Conservation (phyloP, 2,797 vertebrate species). For the Zalophus californianus region DNA sequence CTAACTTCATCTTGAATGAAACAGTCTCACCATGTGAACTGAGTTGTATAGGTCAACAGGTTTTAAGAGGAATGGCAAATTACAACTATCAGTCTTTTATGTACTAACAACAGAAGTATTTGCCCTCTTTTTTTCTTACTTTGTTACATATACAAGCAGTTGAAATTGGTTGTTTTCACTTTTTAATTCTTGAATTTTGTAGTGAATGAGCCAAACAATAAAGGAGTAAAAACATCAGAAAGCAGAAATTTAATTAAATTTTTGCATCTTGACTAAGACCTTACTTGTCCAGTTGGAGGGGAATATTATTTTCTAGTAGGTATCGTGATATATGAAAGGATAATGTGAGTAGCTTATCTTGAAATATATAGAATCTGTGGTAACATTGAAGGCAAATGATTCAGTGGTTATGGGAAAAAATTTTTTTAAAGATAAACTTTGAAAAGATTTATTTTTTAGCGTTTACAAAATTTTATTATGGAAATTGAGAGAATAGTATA, state of each 20-base stretch:
- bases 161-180: slow-evolving; percentile 36
- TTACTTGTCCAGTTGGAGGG: neutral
- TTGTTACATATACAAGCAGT: neutral
- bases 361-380: neutral
- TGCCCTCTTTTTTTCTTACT: neutral
- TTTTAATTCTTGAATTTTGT: slow-evolving; percentile 51
- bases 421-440: slow-evolving; percentile 1
- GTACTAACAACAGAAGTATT: neutral
- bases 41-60: neutral
- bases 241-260: neutral
- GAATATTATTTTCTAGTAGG: slow-evolving; percentile 36
- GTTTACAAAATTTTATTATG: slow-evolving; percentile 11
- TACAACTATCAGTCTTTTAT: neutral
- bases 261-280: slow-evolving; percentile 7
- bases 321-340: neutral
- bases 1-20: slow-evolving; percentile 57
- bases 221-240: neutral
- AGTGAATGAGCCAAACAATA: slow-evolving; percentile 4
- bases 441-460: neutral
- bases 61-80: slow-evolving; percentile 35
- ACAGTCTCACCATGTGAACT: neutral
- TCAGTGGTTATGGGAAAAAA: neutral
- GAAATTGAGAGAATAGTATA: slow-evolving; percentile 11
- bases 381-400: slow-evolving; percentile 27
- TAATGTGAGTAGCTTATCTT: slow-evolving; percentile 31